Conservation (phyloP, 1,140 invertebrate genomes). For the Bombus pyrosoma region DNA sequence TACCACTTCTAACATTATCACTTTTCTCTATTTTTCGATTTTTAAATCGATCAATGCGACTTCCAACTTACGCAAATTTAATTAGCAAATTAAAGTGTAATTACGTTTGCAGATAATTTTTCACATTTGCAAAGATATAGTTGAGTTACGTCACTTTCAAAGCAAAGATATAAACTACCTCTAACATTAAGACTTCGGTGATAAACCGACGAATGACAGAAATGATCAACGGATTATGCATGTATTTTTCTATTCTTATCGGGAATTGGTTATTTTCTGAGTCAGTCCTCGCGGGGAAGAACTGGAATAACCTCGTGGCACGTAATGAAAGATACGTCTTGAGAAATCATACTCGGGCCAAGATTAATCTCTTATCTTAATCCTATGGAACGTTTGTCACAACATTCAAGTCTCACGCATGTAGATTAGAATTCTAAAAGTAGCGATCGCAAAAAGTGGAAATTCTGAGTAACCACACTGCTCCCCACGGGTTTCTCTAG, state of each 20-base stretch:
- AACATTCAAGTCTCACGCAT: too few relatives aligned
- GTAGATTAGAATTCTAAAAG: not conserved
- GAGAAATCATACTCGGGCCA: too few relatives aligned
- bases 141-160: not conserved
- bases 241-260: too few relatives aligned
- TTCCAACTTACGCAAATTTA: not conserved
- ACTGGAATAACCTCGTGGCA: not conserved
- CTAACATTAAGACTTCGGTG: not conserved
- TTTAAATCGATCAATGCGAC: too few relatives aligned
- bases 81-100: not conserved
- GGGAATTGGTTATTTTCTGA: not conserved
- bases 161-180: not conserved
- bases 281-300: not conserved
- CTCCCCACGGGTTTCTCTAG: not conserved
- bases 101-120: not conserved
- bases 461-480: not conserved
- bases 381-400: too few relatives aligned
- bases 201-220: not conserved
- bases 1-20: not conserved
- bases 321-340: not conserved
- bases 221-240: not conserved
- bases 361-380: not conserved
- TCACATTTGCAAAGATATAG: not conserved
- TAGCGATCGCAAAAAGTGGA: not conserved
- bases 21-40: too few relatives aligned